Conservation (phyloP, 2,113 vertebrate genomes). For the Gopherus evgoodei region DNA sequence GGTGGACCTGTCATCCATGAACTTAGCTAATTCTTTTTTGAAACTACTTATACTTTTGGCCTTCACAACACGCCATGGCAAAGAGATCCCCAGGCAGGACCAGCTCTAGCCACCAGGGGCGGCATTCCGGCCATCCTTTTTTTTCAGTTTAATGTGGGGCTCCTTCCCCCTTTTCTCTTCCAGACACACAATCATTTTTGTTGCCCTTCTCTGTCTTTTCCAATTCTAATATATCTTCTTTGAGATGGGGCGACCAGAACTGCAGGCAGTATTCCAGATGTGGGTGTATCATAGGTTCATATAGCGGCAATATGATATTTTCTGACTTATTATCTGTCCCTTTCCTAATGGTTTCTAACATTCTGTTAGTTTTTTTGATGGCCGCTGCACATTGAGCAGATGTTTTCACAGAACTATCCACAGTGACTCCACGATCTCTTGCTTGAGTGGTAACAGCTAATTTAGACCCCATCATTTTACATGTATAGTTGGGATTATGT, state of each 20-base stretch:
- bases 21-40: too few species aligned
- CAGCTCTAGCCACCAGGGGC: too few species aligned
- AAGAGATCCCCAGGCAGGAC: too few species aligned
- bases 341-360: not conserved
- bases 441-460: not conserved
- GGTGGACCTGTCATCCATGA: too few species aligned
- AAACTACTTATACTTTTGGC: too few species aligned
- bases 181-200: too few species aligned
- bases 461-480: not conserved
- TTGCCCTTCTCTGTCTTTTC: not conserved
- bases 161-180: too few species aligned
- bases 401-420: not conserved
- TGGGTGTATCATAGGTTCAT: too few species aligned
- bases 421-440: not conserved
- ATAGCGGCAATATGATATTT: not conserved
- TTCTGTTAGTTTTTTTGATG: not conserved
- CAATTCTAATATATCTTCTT: not conserved
- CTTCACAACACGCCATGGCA: too few species aligned
- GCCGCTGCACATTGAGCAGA: not conserved
- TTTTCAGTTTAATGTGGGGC: not conserved
- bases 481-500: not conserved
- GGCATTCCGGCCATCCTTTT: too few species aligned
- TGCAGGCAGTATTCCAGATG: not conserved
- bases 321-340: not conserved
- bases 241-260: not conserved